Percentiles rank a stretch among this genome's conserved stretches.
Evolutionary conservation across 2,113 vertebrate genomes (phyloP).

Genomic region (Vulpes vulpes): DNA sequence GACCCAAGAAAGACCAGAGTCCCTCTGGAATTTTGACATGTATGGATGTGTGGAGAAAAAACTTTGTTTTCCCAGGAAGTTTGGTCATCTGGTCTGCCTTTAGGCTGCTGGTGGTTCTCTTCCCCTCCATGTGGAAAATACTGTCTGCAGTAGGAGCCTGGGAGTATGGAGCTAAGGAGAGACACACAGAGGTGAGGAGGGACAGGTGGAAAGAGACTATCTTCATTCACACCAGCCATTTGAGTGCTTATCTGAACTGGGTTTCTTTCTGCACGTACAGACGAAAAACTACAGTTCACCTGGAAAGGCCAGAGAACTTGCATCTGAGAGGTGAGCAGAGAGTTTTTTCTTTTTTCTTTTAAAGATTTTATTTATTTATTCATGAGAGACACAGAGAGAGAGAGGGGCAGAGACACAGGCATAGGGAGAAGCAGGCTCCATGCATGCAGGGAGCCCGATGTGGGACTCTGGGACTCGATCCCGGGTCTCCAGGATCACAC

Average conservation of each 20-base stretch:
- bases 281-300: neutral
- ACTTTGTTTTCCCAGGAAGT: neutral
- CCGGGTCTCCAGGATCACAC: no score
- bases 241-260: neutral
- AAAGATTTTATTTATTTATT: no score
- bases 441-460: no score
- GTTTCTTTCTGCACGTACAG: neutral
- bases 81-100: neutral
- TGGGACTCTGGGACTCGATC: no score
- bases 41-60: neutral
- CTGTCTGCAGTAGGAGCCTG: neutral
- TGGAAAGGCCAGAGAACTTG: neutral
- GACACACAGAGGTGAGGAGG: neutral
- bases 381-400: no score
- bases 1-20: neutral
- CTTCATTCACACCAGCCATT: neutral
- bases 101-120: neutral
- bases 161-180: neutral
- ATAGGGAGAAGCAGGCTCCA: no score
- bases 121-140: neutral
- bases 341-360: neutral
- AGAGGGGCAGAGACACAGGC: no score
- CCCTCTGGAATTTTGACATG: neutral
- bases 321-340: neutral
- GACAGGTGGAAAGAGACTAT: neutral